Percentiles rank a stretch among this genome's conserved stretches.
Conservation (phyloP, 2,888 invertebrate genomes). For the Drosophila parthenogenetica region DNA sequence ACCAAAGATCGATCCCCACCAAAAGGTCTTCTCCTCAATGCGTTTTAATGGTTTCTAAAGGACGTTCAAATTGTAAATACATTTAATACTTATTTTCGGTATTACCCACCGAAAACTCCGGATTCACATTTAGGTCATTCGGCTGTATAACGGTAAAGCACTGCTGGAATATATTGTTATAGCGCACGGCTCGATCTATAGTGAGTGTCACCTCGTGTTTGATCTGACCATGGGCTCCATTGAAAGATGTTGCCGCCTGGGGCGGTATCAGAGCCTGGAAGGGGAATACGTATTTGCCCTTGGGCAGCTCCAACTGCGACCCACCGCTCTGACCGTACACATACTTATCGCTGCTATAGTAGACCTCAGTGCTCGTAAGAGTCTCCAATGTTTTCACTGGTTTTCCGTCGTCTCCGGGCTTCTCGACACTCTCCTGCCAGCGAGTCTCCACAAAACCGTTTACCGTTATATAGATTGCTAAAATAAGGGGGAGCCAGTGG, state of each 20-base stretch:
- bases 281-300: slow-evolving; percentile 90
- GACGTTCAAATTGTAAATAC: no score
- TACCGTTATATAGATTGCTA: slow-evolving; percentile 83
- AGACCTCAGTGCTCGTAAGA: slow-evolving; percentile 81
- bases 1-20: slow-evolving; percentile 89
- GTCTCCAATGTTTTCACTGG: slow-evolving; percentile 77
- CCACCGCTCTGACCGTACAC: slow-evolving; percentile 86
- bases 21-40: slow-evolving; percentile 90
- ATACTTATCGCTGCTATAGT: slow-evolving; percentile 81
- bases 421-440: slow-evolving; percentile 83
- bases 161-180: slow-evolving; percentile 92
- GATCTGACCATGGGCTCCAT: slow-evolving; percentile 90
- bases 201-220: slow-evolving; percentile 91
- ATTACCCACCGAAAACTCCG: slow-evolving; percentile 88
- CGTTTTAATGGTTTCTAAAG: slow-evolving; percentile 88
- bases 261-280: slow-evolving; percentile 88
- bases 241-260: slow-evolving; percentile 91
- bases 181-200: slow-evolving; percentile 93
- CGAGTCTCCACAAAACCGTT: slow-evolving; percentile 84
- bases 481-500: not conserved
- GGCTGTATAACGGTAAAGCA: slow-evolving; percentile 92
- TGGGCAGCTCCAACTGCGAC: slow-evolving; percentile 88
- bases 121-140: slow-evolving; percentile 91
- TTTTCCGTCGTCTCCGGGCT: slow-evolving; percentile 81
- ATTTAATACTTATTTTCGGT: no score